Conservation (phyloP, 2,113 vertebrate species). For the Elephas maximus region DNA sequence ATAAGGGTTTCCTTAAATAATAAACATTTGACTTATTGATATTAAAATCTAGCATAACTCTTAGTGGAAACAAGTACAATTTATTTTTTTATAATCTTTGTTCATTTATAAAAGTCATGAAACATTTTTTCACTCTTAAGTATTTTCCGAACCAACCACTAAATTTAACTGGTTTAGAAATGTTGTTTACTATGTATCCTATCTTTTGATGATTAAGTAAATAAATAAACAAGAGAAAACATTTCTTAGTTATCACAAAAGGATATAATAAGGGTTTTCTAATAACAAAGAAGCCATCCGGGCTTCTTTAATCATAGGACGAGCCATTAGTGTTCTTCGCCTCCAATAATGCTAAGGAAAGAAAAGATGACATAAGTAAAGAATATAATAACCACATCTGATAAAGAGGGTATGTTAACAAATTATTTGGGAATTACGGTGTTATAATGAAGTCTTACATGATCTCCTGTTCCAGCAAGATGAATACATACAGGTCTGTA, state of each 20-base stretch:
- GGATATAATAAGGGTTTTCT: conserved; percentile 99
- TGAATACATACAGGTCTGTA: conserved; percentile 97
- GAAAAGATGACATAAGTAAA: conserved; percentile 55
- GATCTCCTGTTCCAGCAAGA: conserved; percentile 98
- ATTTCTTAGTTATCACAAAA: conserved; percentile 83
- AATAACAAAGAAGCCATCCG: conserved; percentile 96
- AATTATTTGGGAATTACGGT: neutral
- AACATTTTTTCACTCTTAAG: conserved; percentile 54
- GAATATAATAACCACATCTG: neutral
- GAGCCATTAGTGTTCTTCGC: conserved; percentile 96
- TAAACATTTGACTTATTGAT: conserved; percentile 39
- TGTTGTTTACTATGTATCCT: neutral
- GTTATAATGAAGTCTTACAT: conserved; percentile 90
- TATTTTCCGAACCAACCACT: conserved; percentile 55
- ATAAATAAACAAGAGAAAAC: conserved; percentile 14
- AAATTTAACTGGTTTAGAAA: conserved; percentile 52
- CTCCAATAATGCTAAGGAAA: conserved; percentile 96
- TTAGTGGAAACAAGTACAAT: conserved; percentile 37
- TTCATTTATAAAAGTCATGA: conserved; percentile 37
- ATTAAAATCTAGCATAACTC: conserved; percentile 17
- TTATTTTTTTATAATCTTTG: conserved; percentile 24
- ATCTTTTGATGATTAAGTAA: conserved; percentile 41
- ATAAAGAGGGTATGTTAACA: neutral
- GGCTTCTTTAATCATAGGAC: conserved; percentile 98
- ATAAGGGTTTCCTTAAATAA: conserved; percentile 38